Evolutionary conservation across 2,113 vertebrate genomes (phyloP), one percentile per base, ranked within the genome.

Genomic region (Leptosomus discolor): DNA sequence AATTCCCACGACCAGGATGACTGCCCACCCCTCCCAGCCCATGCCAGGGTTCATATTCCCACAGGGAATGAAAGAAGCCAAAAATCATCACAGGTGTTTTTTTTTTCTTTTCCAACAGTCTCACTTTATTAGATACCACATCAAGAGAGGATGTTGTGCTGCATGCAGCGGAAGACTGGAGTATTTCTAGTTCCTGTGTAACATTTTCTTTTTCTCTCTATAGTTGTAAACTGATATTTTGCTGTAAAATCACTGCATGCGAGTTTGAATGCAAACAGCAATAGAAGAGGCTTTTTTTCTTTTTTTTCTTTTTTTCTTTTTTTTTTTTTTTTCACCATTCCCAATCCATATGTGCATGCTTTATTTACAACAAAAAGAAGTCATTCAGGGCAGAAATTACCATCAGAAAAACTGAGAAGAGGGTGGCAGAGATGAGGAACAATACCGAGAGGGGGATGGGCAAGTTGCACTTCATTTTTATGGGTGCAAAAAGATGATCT

Each of bases 231-330:
- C 88, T 11, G 94, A 32, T 71, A 85, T 51, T 86, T 93, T 68
- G 77, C 95, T 71, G 85, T 76, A 98, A 99, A 98, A 98, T 98
- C 94, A 98, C 98, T 96, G 98, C 99, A 99, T 99, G 99, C 99
- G 96, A 98, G 96, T 97, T 96, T 88, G 96, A 98, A 98, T 97
- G 98, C 98, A 99, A 98, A 98, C 97, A 97, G 98, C 98, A 95
- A 97, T 95, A 87, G 82, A 94, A 81, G 94, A 96, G 91, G 97
- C 95, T 93, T 56, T 80, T 27, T 36, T 60, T 93, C 63, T 85
- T 34, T 93, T 54, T 84, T 30, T 56, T 27, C 18, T 24, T 63
- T 46, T 22, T 36, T 39, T 54, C 41, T 37, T 2, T 18, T 26
- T 16, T 41, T 37, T 73, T 71, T 56, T 39, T 36, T 39, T 53